These are phyloP conservation scores for Notothenia rossii DNA, from an alignment of 2,113 vertebrate species.

Conservation along the genomic window DNA sequence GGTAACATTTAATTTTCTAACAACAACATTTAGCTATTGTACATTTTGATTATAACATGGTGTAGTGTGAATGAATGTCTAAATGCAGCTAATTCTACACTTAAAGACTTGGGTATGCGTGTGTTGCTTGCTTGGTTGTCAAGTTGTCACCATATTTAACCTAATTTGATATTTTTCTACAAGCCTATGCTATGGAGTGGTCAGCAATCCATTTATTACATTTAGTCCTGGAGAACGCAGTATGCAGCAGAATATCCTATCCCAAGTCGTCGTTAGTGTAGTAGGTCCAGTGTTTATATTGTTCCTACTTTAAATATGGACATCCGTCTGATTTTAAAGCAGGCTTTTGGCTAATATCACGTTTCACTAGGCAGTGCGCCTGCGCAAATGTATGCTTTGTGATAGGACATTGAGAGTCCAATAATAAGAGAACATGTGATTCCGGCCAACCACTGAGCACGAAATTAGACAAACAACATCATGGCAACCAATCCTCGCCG, in stretches of 20 bases:
- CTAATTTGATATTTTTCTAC: background rate
- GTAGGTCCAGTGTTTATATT: background rate
- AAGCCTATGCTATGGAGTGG: background rate
- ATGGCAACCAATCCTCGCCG: constrained; percentile 63
- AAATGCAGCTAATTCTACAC: background rate
- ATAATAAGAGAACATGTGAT: constrained; percentile 56
- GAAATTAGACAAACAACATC: constrained; percentile 58
- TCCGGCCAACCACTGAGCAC: constrained; percentile 58
- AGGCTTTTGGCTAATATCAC: background rate
- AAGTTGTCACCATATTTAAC: background rate
- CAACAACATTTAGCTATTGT: background rate
- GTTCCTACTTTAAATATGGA: background rate
- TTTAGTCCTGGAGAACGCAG: background rate
- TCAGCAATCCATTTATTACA: background rate
- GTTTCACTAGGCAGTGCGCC: constrained; percentile 1
- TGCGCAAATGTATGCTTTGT: constrained; percentile 5
- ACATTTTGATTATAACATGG: background rate
- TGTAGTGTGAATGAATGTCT: background rate
- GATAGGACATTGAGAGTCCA: constrained; percentile 20
- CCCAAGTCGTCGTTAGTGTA: background rate
- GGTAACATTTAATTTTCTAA: background rate
- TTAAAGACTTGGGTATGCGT: background rate
- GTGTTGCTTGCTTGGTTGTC: background rate
- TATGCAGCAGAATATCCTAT: background rate
- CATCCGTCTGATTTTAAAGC: background rate